Conservation (phyloP, 2,797 vertebrate genomes). For the Alca torda region DNA sequence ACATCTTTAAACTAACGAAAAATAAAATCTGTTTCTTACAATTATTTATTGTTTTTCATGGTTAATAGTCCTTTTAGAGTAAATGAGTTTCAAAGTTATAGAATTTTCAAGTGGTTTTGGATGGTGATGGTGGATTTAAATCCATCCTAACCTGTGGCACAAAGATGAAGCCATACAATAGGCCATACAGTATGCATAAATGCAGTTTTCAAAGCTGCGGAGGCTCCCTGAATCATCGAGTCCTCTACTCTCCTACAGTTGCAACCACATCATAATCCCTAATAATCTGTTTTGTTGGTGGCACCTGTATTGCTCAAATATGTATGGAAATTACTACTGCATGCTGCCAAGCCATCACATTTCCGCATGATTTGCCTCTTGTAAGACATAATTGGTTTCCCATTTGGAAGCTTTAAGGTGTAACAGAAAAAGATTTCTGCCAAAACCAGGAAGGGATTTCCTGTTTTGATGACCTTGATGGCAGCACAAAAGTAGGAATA, state of each 20-base stretch:
- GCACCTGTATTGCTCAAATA: neutral
- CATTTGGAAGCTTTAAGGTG: neutral
- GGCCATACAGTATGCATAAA: neutral
- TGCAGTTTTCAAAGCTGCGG: neutral
- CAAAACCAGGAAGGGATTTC: neutral
- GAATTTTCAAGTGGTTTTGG: neutral
- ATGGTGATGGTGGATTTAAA: neutral
- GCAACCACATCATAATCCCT: neutral
- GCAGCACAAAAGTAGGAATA: neutral
- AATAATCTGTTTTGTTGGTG: neutral
- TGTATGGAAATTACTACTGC: neutral
- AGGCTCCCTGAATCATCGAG: neutral
- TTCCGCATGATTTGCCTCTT: neutral
- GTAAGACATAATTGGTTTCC: neutral
- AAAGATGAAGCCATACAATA: neutral
- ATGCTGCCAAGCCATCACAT: neutral
- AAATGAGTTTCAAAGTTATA: neutral
- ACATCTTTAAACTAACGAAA: conserved; percentile 4
- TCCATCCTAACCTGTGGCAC: neutral
- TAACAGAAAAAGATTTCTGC: neutral
- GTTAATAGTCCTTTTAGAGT: neutral
- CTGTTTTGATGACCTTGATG: neutral
- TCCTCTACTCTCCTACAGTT: neutral
- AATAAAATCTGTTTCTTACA: conserved; percentile 62
- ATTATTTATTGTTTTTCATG: neutral